Evolutionary conservation across 2,888 invertebrate genomes (phyloP).

Genomic region (Terebella lapidaria): DNA sequence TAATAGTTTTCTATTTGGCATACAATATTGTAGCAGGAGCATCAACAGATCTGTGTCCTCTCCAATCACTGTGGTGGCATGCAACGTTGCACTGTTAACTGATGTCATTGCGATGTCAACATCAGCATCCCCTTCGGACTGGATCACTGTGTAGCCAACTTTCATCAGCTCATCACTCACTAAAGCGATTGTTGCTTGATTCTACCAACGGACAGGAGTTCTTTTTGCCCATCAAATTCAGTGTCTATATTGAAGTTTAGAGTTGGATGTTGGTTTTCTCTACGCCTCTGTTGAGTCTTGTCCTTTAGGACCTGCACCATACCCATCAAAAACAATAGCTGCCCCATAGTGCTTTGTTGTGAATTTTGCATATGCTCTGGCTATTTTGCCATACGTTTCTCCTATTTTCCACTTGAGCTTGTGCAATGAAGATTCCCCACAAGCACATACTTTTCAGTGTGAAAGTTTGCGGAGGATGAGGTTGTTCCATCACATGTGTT

Average conservation of each 20-base stretch:
- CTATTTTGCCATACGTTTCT: constrained; percentile 14
- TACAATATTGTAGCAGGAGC: constrained; percentile 6
- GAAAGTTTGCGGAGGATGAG: not conserved
- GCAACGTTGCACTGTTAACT: not conserved
- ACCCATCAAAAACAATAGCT: constrained; percentile 19
- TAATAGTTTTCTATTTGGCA: not conserved
- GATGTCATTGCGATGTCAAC: constrained; percentile 1
- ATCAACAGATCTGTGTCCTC: constrained; percentile 19
- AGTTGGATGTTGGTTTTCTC: constrained; percentile 4
- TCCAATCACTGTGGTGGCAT: constrained; percentile 18
- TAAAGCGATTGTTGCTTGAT: too few species aligned
- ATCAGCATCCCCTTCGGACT: not conserved
- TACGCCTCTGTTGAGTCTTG: constrained; percentile 12
- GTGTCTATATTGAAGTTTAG: constrained; percentile 11
- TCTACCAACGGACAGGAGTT: constrained; percentile 11
- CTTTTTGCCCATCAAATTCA: constrained; percentile 18
- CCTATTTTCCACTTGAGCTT: constrained; percentile 18
- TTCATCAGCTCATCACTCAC: constrained; percentile 10
- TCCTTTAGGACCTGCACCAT: constrained; percentile 15
- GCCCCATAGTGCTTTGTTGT: constrained; percentile 13
- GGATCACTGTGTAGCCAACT: constrained; percentile 6
- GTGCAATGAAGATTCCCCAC: constrained; percentile 22
- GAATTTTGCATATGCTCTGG: constrained; percentile 10
- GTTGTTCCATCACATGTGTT: not conserved
- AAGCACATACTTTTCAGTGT: constrained; percentile 16